phyloP scores from a whole-genome alignment of 2,888 invertebrate species.

The Folsomia manolachei region DNA sequence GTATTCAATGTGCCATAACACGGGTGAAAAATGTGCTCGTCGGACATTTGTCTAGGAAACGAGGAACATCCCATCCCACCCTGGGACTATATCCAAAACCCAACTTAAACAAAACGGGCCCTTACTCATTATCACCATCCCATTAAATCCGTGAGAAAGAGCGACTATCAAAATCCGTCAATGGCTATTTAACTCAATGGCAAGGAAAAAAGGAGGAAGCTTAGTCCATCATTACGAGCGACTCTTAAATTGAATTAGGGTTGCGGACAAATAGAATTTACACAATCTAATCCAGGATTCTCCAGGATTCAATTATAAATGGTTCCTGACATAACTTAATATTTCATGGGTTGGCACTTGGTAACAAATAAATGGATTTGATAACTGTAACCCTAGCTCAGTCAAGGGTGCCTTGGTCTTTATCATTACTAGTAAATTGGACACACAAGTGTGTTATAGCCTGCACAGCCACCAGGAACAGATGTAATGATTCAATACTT shows the following conservation, averaged over 20 bases:
- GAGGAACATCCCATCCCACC: conserved; percentile 1
- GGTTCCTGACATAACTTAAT: not conserved
- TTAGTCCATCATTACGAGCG: not conserved
- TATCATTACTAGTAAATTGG: not conserved
- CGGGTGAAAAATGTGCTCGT: conserved; percentile 15
- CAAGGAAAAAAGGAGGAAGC: not conserved
- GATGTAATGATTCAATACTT: conserved; percentile 9
- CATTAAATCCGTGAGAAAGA: conserved; percentile 16
- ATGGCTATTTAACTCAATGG: conserved; percentile 3
- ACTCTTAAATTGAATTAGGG: conserved; percentile 23
- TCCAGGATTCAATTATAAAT: not conserved
- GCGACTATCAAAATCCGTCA: not conserved
- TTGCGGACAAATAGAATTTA: conserved; percentile 29
- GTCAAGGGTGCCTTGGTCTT: not conserved
- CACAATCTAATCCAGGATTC: conserved; percentile 2
- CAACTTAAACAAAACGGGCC: not conserved
- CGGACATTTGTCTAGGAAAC: conserved; percentile 13
- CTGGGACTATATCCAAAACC: too few relatives aligned
- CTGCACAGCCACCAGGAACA: not conserved
- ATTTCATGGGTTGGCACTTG: not conserved
- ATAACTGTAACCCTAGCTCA: too few relatives aligned
- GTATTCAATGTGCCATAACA: conserved; percentile 21
- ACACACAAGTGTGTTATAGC: not conserved
- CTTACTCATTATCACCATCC: conserved; percentile 13
- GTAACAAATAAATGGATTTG: not conserved